phyloP scores from a whole-genome alignment of 2,113 vertebrate species.

The Otocyon megalotis region DNA sequence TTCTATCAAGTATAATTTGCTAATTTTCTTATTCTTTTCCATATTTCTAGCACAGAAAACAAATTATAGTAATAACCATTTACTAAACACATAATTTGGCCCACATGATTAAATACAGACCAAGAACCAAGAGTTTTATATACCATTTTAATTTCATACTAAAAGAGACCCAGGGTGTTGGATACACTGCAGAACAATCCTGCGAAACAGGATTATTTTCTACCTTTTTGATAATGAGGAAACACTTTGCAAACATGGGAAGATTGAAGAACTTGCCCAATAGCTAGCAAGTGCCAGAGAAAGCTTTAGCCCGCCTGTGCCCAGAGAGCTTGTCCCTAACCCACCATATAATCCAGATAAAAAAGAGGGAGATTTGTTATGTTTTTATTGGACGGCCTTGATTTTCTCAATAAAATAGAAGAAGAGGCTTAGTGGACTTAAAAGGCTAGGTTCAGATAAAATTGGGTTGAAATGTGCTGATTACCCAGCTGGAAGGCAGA shows the following conservation, averaged over 20 bases:
- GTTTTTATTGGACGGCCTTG: background rate
- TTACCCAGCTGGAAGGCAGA: background rate
- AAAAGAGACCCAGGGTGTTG: background rate
- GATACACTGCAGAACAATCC: background rate
- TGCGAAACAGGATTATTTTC: background rate
- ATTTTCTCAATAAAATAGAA: constrained; percentile 41
- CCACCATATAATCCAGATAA: background rate
- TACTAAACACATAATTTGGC: background rate
- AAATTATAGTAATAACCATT: background rate
- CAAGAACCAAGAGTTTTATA: constrained; percentile 11
- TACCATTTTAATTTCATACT: background rate
- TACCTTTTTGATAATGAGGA: constrained; percentile 1
- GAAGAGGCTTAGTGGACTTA: background rate
- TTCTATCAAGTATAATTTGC: background rate
- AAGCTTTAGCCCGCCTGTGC: background rate
- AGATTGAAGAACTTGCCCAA: constrained; percentile 16
- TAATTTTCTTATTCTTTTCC: constrained; percentile 2
- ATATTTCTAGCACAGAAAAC: background rate
- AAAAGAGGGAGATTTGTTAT: background rate
- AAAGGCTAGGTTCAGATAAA: background rate
- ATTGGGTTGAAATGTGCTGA: background rate
- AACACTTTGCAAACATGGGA: background rate
- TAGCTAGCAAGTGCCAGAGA: constrained; percentile 22
- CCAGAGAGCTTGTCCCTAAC: background rate
- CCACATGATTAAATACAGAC: background rate